A percentile compares a stretch with the other conserved stretches of the same genome.
Evolutionary conservation across 2,797 vertebrate species (phyloP).

Genomic region (Xiphophorus birchmanni): DNA sequence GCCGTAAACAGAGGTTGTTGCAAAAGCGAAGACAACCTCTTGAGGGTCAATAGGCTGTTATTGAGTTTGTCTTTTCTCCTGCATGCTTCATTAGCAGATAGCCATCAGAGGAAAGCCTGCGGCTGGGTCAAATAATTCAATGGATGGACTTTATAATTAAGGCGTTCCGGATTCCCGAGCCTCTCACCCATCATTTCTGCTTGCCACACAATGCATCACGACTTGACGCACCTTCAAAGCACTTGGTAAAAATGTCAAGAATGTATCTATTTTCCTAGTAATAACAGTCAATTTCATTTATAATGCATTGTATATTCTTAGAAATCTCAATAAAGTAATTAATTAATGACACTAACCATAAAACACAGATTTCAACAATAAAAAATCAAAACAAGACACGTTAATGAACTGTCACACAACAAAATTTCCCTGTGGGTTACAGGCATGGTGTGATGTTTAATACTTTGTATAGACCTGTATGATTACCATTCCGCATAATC

Average conservation of each 20-base stretch:
- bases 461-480: background rate
- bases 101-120: conserved; percentile 45
- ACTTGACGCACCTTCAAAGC: conserved; percentile 2
- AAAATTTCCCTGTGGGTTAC: background rate
- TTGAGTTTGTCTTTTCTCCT: conserved; percentile 51
- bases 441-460: conserved; percentile 1
- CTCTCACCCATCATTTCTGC: background rate
- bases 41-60: conserved; percentile 69
- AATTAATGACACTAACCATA: too few relatives aligned
- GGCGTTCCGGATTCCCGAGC: conserved; percentile 17
- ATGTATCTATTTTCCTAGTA: too few relatives aligned
- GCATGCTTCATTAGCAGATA: conserved; percentile 66
- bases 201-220: background rate
- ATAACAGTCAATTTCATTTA: too few relatives aligned
- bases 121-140: conserved; percentile 37
- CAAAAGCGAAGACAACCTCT: conserved; percentile 20
- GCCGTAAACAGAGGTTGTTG: background rate
- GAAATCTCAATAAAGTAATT: too few relatives aligned
- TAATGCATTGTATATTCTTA: too few relatives aligned
- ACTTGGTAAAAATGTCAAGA: background rate
- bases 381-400: too few relatives aligned
- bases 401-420: too few relatives aligned
- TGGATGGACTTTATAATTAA: conserved; percentile 15
- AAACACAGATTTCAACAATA: too few relatives aligned
- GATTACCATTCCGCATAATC: conserved; percentile 17